Evolutionary conservation across 2,797 vertebrate species (phyloP), one percentile per base, ranked within the genome.

Genomic region (Notolepis coatsorum): DNA sequence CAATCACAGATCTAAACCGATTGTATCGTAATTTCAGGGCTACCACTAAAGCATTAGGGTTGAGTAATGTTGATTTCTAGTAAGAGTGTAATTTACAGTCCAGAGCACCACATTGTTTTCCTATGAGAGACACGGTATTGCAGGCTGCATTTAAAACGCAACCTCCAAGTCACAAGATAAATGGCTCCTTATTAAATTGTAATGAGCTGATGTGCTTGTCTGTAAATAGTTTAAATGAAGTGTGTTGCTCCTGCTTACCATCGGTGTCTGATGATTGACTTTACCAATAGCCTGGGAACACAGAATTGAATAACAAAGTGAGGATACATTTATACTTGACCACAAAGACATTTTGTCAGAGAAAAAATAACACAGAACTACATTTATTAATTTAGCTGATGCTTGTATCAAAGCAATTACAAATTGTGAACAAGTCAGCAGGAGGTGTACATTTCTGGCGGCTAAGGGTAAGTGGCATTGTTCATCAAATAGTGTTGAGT

Each of bases 211-310:
- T 20, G 7, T 33, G 3, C 27, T 13, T 1, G 23, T 7, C 3
- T 13, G 51, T 38, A 3, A 27, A 13, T 2, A 45, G 21, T 45
- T 42, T 15, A 47, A 45, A 25, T 30, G 13, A 67, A 15, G 23
- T 39, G 7, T 35, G 28, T 4, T 21, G 10, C 45, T 75, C 25
- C 35, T 62, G 83, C 92, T 91, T 65, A 94, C 92, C 75, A 75
- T 13, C 52, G 92, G 91, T 50, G 65, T 56, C 46, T 82, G 84
- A 56, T 60, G 77, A 66, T 92, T 76, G 13, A 73, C 85, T 88
- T 83, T 79, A 17, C 92, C 93, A 31, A 89, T 24, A 43, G 77
- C 81, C 92, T 93, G 77, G 6, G 12, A 55, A 68, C 38, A 45
- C 31, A 63, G 61, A 48, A n/a, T n/a, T n/a, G n/a, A n/a, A 15